Conservation (phyloP, 1,140 invertebrate species). For the Latrodectus geometricus region DNA sequence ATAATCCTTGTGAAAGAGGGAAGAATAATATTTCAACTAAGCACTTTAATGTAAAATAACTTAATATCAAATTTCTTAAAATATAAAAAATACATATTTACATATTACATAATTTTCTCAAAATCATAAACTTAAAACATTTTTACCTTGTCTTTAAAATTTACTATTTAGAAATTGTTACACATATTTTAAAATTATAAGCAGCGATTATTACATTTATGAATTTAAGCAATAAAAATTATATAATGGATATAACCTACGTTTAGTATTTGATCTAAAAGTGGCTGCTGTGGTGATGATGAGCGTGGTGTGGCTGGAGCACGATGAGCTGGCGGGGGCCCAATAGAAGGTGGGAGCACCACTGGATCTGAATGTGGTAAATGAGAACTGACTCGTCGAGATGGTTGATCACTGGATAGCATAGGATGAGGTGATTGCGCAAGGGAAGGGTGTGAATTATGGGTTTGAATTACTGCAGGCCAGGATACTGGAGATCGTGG, state of each 20-base stretch:
- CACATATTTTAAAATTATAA: too few species aligned
- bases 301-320: constrained; percentile 70
- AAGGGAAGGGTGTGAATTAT: constrained; percentile 18
- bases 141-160: too few species aligned
- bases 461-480: constrained; percentile 10
- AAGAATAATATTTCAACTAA: too few species aligned
- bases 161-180: too few species aligned
- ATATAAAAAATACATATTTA: too few species aligned
- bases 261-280: constrained; percentile 1
- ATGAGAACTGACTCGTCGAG: constrained; percentile 42
- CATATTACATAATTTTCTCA: too few species aligned
- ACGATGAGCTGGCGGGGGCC: constrained; percentile 64
- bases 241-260: not conserved
- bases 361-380: constrained; percentile 41
- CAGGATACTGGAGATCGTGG: constrained; percentile 16
- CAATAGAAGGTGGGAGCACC: constrained; percentile 37
- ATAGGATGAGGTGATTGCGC: constrained; percentile 21
- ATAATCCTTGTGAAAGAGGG: too few species aligned
- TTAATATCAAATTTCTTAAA: too few species aligned
- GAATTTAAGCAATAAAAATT: too few species aligned
- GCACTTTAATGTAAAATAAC: too few species aligned
- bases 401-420: not conserved
- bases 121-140: too few species aligned
- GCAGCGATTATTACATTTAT: too few species aligned
- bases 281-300: constrained; percentile 77